Evolutionary conservation across 2,888 invertebrate genomes (phyloP).

Genomic region (Melangyna quadrimaculata): DNA sequence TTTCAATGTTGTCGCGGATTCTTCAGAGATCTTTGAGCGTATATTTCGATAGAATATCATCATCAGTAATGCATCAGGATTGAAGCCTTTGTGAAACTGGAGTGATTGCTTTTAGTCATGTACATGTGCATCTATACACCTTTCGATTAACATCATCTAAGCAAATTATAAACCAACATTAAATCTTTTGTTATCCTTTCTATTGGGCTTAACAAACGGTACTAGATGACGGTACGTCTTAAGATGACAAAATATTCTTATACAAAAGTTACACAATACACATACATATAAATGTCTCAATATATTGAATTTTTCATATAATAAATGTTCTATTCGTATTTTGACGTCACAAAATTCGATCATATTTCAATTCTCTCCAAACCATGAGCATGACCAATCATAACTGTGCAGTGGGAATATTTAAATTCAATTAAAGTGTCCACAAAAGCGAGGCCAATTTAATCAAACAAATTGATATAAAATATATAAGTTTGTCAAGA

Average conservation of each 20-base stretch:
- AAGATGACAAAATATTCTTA: not conserved
- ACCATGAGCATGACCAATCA: not conserved
- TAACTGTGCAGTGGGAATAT: conserved; percentile 20
- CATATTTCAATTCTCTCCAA: not conserved
- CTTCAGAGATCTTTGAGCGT: too few species aligned
- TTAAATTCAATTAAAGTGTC: conserved; percentile 31
- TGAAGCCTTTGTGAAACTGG: too few species aligned
- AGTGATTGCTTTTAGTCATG: too few species aligned
- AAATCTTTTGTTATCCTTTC: not conserved
- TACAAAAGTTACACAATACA: not conserved
- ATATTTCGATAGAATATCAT: too few species aligned
- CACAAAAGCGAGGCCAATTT: conserved; percentile 9
- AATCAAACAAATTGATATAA: conserved; percentile 24
- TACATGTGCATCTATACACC: not conserved
- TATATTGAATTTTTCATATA: not conserved
- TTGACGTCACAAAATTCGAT: not conserved
- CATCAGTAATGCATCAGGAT: too few species aligned
- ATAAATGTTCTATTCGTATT: not conserved
- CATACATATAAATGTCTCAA: not conserved
- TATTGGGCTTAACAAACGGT: not conserved
- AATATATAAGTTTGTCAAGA: not conserved
- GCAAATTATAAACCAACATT: not conserved
- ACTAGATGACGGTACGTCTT: not conserved
- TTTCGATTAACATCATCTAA: not conserved
- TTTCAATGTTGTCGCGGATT: too few species aligned